Evolutionary conservation across 2,113 vertebrate species (phyloP), one percentile per base, ranked within the genome.

Genomic region (Rissa tridactyla): DNA sequence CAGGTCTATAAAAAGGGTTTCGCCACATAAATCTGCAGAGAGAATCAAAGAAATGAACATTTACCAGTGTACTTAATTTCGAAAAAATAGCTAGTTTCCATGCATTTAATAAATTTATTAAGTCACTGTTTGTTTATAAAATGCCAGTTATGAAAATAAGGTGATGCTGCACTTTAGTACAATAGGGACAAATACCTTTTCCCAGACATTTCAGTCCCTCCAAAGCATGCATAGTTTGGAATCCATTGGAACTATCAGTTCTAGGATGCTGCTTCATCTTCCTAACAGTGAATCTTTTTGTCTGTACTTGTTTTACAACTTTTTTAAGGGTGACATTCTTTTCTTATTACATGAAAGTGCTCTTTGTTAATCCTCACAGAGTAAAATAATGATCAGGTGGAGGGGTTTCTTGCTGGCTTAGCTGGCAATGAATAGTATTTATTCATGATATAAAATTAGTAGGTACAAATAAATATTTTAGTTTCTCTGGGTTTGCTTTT

Each of bases 391-490:
- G 27, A 66, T 81, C 82, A 84, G 29, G 19, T 92, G 42, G 64
- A 96, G 22, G 18, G 22, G 10, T 86, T 94, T 94, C 60, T 46
- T 66, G 52, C 60, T 70, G 76, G 25, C 42, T 82, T 22, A 38
- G 27, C 46, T 77, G 72, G 51, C 64, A 86, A 58, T 81, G 72
- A 94, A 83, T 81, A 83, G 38, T 2, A 0, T 92, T 90, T 90
- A 77, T 88, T 94, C 20, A 62, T 64, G 13, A 32, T 75, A 86
- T 15, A 88, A 73, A 92, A 81, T 76, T 83, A 86, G 46, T 20
- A 86, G 42, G 54, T 91, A 70, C 22, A 83, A 88, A 75, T 75
- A 92, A 93, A 94, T 93, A 87, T 68, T 95, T 95, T 87, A 15
- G 11, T 90, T 92, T 90, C 71, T 83, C 36, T 62, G 51, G n/a